Percentiles rank a stretch among this genome's conserved stretches.
Conservation (phyloP, 30 jellyfish, hydroid and myxozoan genomes). For the Turritopsis dohrnii region DNA sequence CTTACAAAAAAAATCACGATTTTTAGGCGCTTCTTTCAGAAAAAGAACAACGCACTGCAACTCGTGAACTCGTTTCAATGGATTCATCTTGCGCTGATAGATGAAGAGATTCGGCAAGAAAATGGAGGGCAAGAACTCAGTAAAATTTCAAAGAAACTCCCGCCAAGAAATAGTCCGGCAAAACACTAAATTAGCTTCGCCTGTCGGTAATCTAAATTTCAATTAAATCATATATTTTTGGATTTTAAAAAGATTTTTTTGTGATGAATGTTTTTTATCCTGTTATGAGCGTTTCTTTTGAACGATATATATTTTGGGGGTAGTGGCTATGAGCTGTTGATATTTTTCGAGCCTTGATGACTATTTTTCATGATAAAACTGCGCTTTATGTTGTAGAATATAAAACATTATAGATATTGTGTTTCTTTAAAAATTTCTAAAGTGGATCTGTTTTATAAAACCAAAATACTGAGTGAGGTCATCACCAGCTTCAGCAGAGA, state of each 20-base stretch:
- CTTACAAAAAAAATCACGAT: background rate
- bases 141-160: background rate
- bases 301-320: background rate
- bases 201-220: constrained; percentile 32
- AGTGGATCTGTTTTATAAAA: background rate
- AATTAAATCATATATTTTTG: background rate
- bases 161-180: background rate
- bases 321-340: background rate
- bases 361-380: background rate
- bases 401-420: no score
- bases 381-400: background rate
- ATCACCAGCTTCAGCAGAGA: no score
- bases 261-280: constrained; percentile 52
- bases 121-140: background rate
- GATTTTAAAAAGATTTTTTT: constrained; percentile 55
- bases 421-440: background rate
- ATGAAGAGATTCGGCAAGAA: background rate
- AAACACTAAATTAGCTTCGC: background rate
- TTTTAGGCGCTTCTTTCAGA: background rate
- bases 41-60: background rate
- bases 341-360: background rate
- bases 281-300: constrained; percentile 60
- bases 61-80: background rate
- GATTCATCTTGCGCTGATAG: background rate
- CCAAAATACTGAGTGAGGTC: no score